Percentiles rank a stretch among this genome's conserved stretches.
These are phyloP conservation scores for Merops nubicus DNA, from an alignment of 2,113 vertebrate genomes.

Conservation along the genomic window DNA sequence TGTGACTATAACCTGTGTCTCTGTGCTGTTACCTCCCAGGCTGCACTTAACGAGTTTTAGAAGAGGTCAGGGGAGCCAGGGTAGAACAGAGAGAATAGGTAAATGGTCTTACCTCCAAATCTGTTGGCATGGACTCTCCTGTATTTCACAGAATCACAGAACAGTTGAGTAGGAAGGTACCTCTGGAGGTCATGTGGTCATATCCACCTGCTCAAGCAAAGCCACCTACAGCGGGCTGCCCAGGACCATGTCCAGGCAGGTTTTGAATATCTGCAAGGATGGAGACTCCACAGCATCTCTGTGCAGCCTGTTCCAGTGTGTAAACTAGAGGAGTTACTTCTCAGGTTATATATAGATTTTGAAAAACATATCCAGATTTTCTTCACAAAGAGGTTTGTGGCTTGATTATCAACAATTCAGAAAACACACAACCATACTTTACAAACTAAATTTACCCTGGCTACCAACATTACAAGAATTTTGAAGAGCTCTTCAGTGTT, in stretches of 20 bases:
- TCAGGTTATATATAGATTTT: background rate
- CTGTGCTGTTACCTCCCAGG: background rate
- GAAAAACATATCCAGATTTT: background rate
- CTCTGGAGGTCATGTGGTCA: background rate
- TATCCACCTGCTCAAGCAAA: fast-evolving
- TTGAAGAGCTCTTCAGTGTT: background rate
- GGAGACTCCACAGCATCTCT: background rate
- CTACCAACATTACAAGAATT: background rate
- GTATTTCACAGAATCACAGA: background rate
- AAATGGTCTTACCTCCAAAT: background rate
- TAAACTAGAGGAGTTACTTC: background rate
- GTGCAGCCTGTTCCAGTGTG: background rate
- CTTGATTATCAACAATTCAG: background rate
- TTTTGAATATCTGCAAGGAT: background rate
- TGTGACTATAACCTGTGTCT: background rate
- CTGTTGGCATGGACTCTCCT: background rate
- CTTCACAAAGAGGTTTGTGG: background rate
- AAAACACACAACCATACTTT: background rate
- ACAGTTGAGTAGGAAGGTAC: background rate
- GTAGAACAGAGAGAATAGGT: background rate
- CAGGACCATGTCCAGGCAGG: background rate
- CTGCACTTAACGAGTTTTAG: background rate
- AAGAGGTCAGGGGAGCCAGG: background rate
- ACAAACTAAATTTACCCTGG: background rate
- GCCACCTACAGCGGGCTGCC: background rate